phyloP scores from a whole-genome alignment of 2,797 vertebrate species.

The Urocyon cinereoargenteus region DNA sequence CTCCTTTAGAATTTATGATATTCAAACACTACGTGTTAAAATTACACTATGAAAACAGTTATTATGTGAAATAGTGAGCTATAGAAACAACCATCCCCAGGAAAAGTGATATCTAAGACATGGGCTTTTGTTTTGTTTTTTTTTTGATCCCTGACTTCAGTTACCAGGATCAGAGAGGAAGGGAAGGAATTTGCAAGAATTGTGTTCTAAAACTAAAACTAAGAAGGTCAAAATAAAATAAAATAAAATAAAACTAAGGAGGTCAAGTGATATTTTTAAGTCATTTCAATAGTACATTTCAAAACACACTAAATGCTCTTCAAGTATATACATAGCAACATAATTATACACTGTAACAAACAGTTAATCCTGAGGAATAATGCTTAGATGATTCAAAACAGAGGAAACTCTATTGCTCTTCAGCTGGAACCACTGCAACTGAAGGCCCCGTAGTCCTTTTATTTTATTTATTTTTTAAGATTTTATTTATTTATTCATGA shows the following conservation, averaged over 20 bases:
- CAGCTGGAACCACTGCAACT: background rate
- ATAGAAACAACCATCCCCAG: background rate
- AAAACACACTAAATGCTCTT: conserved; percentile 6
- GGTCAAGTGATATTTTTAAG: conserved; percentile 21
- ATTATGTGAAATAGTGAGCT: conserved; percentile 24
- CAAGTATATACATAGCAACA: background rate
- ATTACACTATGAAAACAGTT: background rate
- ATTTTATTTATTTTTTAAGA: background rate
- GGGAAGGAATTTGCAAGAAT: conserved; percentile 12
- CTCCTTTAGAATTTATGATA: conserved; percentile 23
- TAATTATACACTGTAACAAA: background rate
- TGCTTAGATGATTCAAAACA: background rate
- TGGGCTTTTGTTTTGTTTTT: background rate
- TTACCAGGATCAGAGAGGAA: background rate
- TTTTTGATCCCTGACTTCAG: background rate
- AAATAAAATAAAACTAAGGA: conserved; percentile 47
- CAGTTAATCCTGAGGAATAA: background rate
- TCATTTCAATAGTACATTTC: conserved; percentile 35
- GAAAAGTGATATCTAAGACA: background rate
- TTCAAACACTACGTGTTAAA: background rate
- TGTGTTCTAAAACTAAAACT: conserved; percentile 5
- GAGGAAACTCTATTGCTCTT: background rate
- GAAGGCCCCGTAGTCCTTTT: background rate
- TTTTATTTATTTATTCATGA: too few species aligned
- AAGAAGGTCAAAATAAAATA: conserved; percentile 33